Evolutionary conservation across 1,140 invertebrate species (phyloP).

Genomic region (Psix sp.): DNA sequence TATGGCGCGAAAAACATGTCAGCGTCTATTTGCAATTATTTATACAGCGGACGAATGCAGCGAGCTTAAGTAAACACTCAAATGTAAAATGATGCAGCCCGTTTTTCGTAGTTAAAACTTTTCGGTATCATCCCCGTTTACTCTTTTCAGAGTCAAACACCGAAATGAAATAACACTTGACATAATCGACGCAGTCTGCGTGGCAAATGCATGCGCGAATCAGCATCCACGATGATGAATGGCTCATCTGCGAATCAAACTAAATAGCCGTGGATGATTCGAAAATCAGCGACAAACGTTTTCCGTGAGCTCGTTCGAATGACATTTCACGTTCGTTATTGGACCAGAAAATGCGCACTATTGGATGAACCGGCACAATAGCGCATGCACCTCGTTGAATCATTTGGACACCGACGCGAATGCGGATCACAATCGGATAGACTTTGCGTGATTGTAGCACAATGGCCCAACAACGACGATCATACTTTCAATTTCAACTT

Average conservation of each 20-base stretch:
- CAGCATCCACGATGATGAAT: slow-evolving; percentile 13
- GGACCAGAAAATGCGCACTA: slow-evolving; percentile 29
- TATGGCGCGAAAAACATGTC: too few species aligned
- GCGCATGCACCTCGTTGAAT: too few species aligned
- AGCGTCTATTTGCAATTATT: too few species aligned
- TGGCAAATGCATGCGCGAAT: slow-evolving; percentile 18
- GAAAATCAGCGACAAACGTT: slow-evolving; percentile 15
- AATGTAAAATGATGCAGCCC: too few species aligned
- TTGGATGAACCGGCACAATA: slow-evolving; percentile 31
- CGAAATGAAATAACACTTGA: slow-evolving; percentile 40
- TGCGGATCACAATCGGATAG: slow-evolving; percentile 53
- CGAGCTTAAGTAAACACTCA: too few species aligned
- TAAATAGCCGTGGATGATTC: slow-evolving; percentile 2
- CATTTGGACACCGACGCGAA: slow-evolving; percentile 33
- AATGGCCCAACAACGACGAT: slow-evolving; percentile 42
- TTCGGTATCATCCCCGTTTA: too few species aligned
- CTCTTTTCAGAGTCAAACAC: slow-evolving; percentile 10
- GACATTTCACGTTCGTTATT: slow-evolving; percentile 31
- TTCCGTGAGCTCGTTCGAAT: slow-evolving; percentile 13
- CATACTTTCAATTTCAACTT: slow-evolving; percentile 38
- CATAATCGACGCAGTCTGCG: slow-evolving; percentile 16
- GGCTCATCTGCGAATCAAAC: slow-evolving; percentile 16
- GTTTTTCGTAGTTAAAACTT: too few species aligned
- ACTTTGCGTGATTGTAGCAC: slow-evolving; percentile 52
- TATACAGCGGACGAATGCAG: too few species aligned